Evolutionary conservation across 2,888 invertebrate species (phyloP), one percentile per base, ranked within the genome.

Genomic region (Heliconius aoede): DNA sequence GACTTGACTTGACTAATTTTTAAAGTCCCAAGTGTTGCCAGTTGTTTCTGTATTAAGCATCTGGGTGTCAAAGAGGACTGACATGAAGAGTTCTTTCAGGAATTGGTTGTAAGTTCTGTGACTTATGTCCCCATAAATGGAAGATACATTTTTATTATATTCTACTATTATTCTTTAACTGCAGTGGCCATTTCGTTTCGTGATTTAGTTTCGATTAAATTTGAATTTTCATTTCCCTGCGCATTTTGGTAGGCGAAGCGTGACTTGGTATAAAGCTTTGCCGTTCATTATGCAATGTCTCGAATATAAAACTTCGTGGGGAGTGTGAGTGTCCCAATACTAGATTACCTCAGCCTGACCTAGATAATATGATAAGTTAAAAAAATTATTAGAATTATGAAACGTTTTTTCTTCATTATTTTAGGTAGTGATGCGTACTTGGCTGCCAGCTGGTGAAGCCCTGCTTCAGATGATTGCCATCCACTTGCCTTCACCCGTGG

Each of bases 391-490:
- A 36, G 11, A 36, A n/a, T n/a, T 9, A n/a, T 3, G n/a, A 51
- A 21, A 55, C 9, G n/a, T 65, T 24, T 36, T 36, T 26, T 51
- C 13, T 28, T 68, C 26, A 18, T 73, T 9, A 79, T 58, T 78
- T 65, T 81, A 97, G 96, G 97, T 98, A 83, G 98, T 99, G 81
- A 99, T 99, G 99, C 97, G 99, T 85, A 98, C 98, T 80, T 99
- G 99, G 99, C 95, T 99, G 93, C 99, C 99, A 76, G 99, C 99
- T 89, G 99, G 99, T 84, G 99, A 99, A 93, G 99, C 99, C 87
- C 95, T 99, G 86, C 98, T 99, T 95, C 99, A 99, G 96, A 99
- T 99, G 99, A 99, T 99, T 95, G 98, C 99, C 95, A 99, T 99
- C 91, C 99, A 99, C 91, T 95, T 99, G 91, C 99, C 99, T 79